A percentile compares a stretch with the other conserved stretches of the same genome.
phyloP scores from a whole-genome alignment of 2,888 invertebrate species.

The Bugulina stolonifera region DNA sequence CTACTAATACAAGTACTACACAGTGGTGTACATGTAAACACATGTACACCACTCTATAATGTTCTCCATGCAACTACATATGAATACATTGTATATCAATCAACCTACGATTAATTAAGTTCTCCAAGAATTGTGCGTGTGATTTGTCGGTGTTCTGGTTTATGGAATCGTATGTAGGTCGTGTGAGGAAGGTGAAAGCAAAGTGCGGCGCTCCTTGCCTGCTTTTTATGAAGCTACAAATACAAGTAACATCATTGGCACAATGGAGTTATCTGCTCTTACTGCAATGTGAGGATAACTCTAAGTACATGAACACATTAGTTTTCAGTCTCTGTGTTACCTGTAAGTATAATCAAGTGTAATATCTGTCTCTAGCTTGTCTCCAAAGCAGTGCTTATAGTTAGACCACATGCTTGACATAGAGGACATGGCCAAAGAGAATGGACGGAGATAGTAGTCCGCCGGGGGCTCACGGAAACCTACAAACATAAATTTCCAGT shows the following conservation, averaged over 20 bases:
- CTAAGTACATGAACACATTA: too few species aligned
- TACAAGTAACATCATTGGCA: too few species aligned
- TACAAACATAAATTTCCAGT: too few species aligned
- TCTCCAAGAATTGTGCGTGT: constrained; percentile 11
- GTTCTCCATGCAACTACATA: too few species aligned
- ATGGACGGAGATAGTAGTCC: constrained; percentile 75
- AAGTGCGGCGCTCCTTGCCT: constrained; percentile 65
- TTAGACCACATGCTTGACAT: constrained; percentile 37
- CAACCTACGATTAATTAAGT: neutral
- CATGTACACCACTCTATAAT: too few species aligned
- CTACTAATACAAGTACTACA: too few species aligned
- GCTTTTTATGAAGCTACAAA: constrained; percentile 56
- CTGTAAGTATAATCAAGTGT: constrained; percentile 64
- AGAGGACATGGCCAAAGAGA: constrained; percentile 59
- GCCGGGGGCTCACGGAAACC: constrained; percentile 73
- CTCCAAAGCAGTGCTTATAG: constrained; percentile 62
- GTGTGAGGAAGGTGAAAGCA: constrained; percentile 77
- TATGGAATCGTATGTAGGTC: constrained; percentile 76
- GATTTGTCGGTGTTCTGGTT: constrained; percentile 57
- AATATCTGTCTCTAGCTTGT: constrained; percentile 65
- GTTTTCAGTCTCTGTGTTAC: too few species aligned
- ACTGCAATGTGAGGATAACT: too few species aligned
- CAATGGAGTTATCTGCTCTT: too few species aligned
- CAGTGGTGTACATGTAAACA: too few species aligned
- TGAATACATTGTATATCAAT: too few species aligned